These are phyloP conservation scores for Gari tellinella DNA, from an alignment of 2,888 invertebrate species.

Conservation along the genomic window DNA sequence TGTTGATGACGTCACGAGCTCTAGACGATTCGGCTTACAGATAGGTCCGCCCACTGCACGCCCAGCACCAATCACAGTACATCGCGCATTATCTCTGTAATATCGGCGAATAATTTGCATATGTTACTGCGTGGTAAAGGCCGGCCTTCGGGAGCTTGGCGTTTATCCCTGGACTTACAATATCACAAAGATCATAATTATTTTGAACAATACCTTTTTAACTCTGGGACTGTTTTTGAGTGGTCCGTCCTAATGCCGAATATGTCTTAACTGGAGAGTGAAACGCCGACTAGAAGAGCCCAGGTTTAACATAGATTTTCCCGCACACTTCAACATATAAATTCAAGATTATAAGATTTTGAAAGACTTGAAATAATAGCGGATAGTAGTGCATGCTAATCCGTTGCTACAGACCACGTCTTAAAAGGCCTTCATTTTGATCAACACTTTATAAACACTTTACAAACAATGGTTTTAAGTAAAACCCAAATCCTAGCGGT, in stretches of 20 bases:
- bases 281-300: conserved; percentile 17
- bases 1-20: conserved; percentile 55
- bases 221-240: conserved; percentile 29
- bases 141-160: too few species aligned
- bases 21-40: conserved; percentile 40
- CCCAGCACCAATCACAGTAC: conserved; percentile 38
- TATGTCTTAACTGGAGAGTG: conserved; percentile 29
- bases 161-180: conserved; percentile 17
- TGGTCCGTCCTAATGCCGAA: conserved; percentile 31
- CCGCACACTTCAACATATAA: conserved; percentile 29
- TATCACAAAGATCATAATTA: conserved; percentile 52
- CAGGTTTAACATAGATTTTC: conserved; percentile 38
- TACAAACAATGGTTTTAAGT: too few species aligned
- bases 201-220: conserved; percentile 41
- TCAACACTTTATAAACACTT: too few species aligned
- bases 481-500: too few species aligned
- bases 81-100: conserved; percentile 9
- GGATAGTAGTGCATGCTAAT: too few species aligned
- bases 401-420: too few species aligned
- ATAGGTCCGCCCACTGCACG: conserved; percentile 35
- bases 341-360: conserved; percentile 10
- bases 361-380: not conserved
- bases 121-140: conserved; percentile 4
- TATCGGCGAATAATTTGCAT: conserved; percentile 52
- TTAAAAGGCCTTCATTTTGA: too few species aligned